Evolutionary conservation across 1,140 invertebrate genomes (phyloP).

Genomic region (Calycopis cecrops): DNA sequence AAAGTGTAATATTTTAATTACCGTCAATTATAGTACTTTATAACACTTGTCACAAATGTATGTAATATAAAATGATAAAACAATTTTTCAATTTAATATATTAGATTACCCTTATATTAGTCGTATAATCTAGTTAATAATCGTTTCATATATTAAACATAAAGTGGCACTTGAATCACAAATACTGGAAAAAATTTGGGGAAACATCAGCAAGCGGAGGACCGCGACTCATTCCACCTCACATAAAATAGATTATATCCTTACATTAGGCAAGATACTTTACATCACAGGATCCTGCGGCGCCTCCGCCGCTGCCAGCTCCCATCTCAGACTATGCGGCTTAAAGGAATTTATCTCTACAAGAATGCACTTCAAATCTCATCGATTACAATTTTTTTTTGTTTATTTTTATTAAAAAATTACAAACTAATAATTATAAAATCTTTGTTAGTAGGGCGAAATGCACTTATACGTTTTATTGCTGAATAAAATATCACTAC

Average conservation of each 20-base stretch:
- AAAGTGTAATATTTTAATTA: constrained; percentile 75
- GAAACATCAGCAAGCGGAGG: constrained; percentile 60
- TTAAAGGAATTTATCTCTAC: constrained; percentile 72
- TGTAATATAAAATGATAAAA: constrained; percentile 77
- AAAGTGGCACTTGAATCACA: constrained; percentile 78
- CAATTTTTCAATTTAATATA: constrained; percentile 76
- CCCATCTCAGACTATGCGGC: constrained; percentile 67
- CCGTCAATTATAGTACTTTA: constrained; percentile 72
- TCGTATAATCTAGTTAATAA: constrained; percentile 75
- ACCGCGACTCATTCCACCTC: constrained; percentile 17
- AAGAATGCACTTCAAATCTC: constrained; percentile 74
- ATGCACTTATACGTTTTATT: constrained; percentile 73
- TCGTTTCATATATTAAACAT: constrained; percentile 77
- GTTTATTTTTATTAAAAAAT: constrained; percentile 53
- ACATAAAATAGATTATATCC: constrained; percentile 14
- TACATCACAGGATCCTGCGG: constrained; percentile 7
- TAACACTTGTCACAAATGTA: constrained; percentile 74
- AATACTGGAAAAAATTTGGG: constrained; percentile 77
- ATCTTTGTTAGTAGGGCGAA: constrained; percentile 63
- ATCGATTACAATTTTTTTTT: constrained; percentile 65
- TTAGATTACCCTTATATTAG: constrained; percentile 76
- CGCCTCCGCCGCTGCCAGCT: constrained; percentile 20
- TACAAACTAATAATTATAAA: constrained; percentile 66
- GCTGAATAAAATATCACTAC: constrained; percentile 75
- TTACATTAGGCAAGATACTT: constrained; percentile 34